A percentile compares a stretch with the other conserved stretches of the same genome.
phyloP scores from a whole-genome alignment of 2,797 vertebrate species.

The Micromesistius poutassou region DNA sequence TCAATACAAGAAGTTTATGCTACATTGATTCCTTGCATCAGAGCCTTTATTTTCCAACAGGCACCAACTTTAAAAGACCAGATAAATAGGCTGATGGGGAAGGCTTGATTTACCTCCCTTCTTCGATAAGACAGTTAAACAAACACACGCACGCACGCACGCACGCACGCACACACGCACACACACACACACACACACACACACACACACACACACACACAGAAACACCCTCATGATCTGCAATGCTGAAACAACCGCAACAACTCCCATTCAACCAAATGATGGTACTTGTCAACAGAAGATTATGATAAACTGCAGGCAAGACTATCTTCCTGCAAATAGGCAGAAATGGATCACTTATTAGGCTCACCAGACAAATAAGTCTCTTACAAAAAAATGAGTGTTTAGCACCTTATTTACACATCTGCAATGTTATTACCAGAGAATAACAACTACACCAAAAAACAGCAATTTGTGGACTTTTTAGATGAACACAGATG shows the following conservation, averaged over 20 bases:
- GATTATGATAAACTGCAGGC: not conserved
- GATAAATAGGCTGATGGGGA: not conserved
- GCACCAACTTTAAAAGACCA: too few relatives aligned
- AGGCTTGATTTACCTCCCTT: not conserved
- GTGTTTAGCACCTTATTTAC: not conserved
- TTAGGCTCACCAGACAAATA: not conserved
- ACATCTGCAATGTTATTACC: not conserved
- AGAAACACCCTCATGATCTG: not conserved
- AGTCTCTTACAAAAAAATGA: not conserved
- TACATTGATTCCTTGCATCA: not conserved
- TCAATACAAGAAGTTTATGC: not conserved
- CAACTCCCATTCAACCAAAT: not conserved
- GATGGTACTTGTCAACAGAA: not conserved
- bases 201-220: slow-evolving; percentile 3
- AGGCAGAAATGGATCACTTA: not conserved
- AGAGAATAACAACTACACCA: not conserved
- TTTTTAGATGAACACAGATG: not conserved
- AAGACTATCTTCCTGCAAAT: not conserved
- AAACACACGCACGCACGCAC: not conserved
- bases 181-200: not conserved
- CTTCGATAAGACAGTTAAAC: not conserved
- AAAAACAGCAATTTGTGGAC: not conserved
- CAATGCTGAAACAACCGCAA: not conserved
- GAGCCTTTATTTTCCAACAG: not conserved
- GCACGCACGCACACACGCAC: not conserved